Conservation (phyloP, 2,888 invertebrate species). For the Polydrusus cervinus region DNA sequence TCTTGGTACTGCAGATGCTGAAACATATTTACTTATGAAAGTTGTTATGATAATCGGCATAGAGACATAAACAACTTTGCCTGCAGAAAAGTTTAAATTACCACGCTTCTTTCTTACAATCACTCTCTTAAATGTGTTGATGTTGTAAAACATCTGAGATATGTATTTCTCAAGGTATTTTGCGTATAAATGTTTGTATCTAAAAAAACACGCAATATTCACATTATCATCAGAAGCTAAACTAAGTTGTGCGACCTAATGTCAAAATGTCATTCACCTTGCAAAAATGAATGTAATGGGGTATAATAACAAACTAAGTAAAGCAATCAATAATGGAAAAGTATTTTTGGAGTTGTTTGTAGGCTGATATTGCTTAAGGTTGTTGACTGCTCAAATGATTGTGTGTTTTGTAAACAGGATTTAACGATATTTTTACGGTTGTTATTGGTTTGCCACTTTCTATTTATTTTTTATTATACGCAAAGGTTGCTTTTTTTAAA, state of each 20-base stretch:
- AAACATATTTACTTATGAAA: no score
- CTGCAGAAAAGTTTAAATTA: constrained; percentile 48
- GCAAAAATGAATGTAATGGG: not conserved
- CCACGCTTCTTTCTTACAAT: constrained; percentile 27
- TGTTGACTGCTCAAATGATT: not conserved
- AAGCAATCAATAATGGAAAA: not conserved
- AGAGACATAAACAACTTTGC: constrained; percentile 50
- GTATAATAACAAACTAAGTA: not conserved
- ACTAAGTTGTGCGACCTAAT: constrained; percentile 7
- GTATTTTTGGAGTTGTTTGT: not conserved
- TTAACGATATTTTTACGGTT: not conserved
- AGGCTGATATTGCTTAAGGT: not conserved
- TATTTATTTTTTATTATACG: no score
- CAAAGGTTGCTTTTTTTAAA: no score
- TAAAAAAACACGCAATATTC: constrained; percentile 40
- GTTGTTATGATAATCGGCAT: no score
- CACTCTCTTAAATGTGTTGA: constrained; percentile 41
- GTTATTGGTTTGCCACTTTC: no score
- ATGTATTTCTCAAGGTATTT: constrained; percentile 35
- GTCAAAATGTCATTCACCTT: constrained; percentile 39
- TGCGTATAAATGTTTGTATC: constrained; percentile 40
- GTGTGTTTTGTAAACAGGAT: not conserved
- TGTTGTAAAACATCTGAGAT: constrained; percentile 25
- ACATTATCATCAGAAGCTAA: constrained; percentile 40
- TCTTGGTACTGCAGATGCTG: no score